Base-by-base conservation (phyloP, 1,140 invertebrate species). In the Zeugodacus cucurbitae region DNA sequence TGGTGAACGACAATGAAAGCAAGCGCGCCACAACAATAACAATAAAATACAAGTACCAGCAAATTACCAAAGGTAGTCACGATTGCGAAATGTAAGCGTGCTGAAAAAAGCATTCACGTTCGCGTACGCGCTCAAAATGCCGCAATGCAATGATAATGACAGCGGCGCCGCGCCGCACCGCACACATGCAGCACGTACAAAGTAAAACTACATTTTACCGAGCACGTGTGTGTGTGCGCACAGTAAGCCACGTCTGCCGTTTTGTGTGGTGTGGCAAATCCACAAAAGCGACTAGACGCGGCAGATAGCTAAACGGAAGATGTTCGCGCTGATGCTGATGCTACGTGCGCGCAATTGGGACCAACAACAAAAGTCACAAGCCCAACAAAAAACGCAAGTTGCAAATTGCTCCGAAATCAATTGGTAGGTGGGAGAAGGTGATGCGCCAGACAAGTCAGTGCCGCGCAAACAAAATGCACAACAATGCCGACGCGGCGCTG, bases 81-180 rank as follows among this genome's bases (percentile, higher is more conserved):
- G 74, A 82, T 82, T 82, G 74, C 41, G 74, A 82, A 82, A 82
- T 82, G 74, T 82, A 82, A 82, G 41, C 74, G 44, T 82, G 74
- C 74, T 82, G 74, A 54, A 82, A 82, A 82, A 48, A 82, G 41
- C 11, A 41, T 48, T 14, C 74, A 82, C 41, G 74, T 82, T 6
- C 41, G 74, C 74, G 74, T 48, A 82, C 74, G 74, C 74, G 74
- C 8, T 54, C 2, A 2, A 48, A 82, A 82, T 82, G 44, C 74
- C n/a, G 41, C 41, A 82, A 22, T 82, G 41, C 74, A 82, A 82
- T 82, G n/a, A n/a, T 62, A 22, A 62, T 26, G 58, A 62, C n/a
- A 17, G 1, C 7, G 58, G 58, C 58, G 22, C 58, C 22, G 10
- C n/a, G 6, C 22, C 10, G 22, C n/a, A 62, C 58, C 10, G 22